phyloP scores from a whole-genome alignment of 2,888 invertebrate species.

The Altica lythri region DNA sequence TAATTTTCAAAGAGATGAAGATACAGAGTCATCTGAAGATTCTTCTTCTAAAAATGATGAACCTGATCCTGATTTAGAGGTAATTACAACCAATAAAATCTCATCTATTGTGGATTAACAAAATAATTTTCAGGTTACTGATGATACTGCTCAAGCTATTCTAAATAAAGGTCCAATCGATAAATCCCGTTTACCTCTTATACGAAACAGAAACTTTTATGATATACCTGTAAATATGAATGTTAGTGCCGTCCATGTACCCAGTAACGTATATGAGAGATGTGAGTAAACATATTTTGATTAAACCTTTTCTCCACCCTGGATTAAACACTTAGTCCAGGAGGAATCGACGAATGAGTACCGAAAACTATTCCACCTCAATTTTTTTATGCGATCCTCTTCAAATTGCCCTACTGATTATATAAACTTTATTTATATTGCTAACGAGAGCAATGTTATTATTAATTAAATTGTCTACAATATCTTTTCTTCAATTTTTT shows the following conservation, averaged over 20 bases:
- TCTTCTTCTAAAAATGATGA: conserved; percentile 38
- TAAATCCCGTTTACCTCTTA: conserved; percentile 62
- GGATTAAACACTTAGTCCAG: no score
- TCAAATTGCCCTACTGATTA: no score
- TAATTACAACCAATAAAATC: no score
- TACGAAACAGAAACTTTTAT: conserved; percentile 76
- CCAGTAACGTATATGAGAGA: conserved; percentile 93
- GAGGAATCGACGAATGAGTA: no score
- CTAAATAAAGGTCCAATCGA: conserved; percentile 61
- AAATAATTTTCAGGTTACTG: conserved; percentile 49
- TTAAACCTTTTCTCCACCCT: background rate
- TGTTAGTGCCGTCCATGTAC: conserved; percentile 90
- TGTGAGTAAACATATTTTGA: conserved; percentile 63
- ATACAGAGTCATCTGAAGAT: conserved; percentile 38
- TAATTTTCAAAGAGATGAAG: conserved; percentile 48
- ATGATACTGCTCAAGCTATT: conserved; percentile 53
- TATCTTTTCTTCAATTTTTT: no score
- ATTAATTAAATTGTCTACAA: no score
- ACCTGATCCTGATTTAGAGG: conserved; percentile 43
- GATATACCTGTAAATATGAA: conserved; percentile 77
- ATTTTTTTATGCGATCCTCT: no score
- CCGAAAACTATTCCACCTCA: no score
- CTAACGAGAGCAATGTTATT: no score
- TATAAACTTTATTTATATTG: no score
- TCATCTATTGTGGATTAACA: no score